Conservation (phyloP, 2,113 vertebrate species). For the Nothoprocta perdicaria region DNA sequence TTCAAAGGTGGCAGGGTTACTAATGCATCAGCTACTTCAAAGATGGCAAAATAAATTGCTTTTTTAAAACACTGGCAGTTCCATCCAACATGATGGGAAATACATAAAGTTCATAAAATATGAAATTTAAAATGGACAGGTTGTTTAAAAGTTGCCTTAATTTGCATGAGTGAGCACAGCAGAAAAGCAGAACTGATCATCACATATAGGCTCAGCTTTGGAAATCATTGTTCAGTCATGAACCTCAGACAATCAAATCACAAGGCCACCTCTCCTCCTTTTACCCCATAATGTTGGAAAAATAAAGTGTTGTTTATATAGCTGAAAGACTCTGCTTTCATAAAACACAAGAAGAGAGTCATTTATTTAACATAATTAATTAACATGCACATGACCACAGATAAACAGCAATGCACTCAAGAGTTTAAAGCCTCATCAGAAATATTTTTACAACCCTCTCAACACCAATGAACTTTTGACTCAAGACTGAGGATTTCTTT, state of each 20-base stretch:
- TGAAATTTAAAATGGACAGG: conserved; percentile 10
- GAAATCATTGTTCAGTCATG: conserved; percentile 25
- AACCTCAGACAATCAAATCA: conserved; percentile 8
- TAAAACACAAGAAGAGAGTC: conserved; percentile 35
- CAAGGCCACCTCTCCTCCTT: conserved; percentile 12
- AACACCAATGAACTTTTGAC: conserved; percentile 38
- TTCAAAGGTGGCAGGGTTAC: conserved; percentile 60
- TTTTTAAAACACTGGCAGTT: conserved; percentile 2
- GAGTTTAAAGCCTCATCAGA: conserved; percentile 15
- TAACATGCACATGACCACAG: conserved; percentile 21
- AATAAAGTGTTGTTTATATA: conserved; percentile 43
- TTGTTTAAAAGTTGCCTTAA: conserved; percentile 16
- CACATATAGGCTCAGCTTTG: background rate
- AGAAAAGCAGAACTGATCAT: background rate
- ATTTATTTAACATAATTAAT: conserved; percentile 45
- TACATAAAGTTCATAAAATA: background rate
- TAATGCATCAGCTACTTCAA: conserved; percentile 57
- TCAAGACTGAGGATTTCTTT: background rate
- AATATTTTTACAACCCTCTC: conserved; percentile 32
- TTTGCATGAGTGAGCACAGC: conserved; percentile 1
- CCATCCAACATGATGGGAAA: background rate
- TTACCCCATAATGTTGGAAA: conserved; percentile 42
- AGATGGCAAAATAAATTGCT: conserved; percentile 36
- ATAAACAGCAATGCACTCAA: conserved; percentile 41
- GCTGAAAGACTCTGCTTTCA: conserved; percentile 35